phyloP scores from a whole-genome alignment of 2,113 vertebrate genomes.

The Calyptommatus sinebrachiatus region DNA sequence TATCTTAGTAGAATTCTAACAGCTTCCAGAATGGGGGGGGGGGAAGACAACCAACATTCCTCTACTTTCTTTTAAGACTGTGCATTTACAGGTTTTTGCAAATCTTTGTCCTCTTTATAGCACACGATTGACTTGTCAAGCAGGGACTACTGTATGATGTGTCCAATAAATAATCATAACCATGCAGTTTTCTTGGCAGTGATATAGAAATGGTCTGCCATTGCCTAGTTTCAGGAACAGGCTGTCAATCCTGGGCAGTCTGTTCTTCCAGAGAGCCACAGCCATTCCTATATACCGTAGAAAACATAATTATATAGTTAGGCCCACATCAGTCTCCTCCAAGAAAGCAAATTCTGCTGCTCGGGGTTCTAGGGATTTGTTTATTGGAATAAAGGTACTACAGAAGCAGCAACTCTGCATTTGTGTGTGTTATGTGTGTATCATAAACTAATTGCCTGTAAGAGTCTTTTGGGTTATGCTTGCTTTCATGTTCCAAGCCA shows the following conservation, averaged over 20 bases:
- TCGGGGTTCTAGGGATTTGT: too few species aligned
- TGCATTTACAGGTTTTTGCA: not conserved
- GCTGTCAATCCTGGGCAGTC: too few species aligned
- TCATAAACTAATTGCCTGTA: not conserved
- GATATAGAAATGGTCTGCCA: too few species aligned
- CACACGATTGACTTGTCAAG: not conserved
- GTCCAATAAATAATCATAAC: not conserved
- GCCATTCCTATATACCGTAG: too few species aligned
- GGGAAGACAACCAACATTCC: not conserved
- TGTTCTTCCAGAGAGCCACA: too few species aligned
- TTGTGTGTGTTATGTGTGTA: not conserved
- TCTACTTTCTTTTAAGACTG: not conserved
- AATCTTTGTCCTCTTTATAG: not conserved
- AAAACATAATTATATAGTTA: too few species aligned
- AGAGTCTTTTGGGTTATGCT: not conserved
- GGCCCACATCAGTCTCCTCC: too few species aligned
- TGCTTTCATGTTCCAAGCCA: not conserved
- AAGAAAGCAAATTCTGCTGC: too few species aligned
- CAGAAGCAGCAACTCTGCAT: not conserved
- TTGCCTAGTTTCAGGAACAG: too few species aligned
- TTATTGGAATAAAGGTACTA: not conserved
- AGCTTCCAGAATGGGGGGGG: not conserved
- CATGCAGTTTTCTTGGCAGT: too few species aligned
- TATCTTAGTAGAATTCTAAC: not conserved
- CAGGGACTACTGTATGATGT: not conserved